These are phyloP conservation scores for Argyrosomus regius DNA, from an alignment of 2,797 vertebrate species.

Conservation along the genomic window DNA sequence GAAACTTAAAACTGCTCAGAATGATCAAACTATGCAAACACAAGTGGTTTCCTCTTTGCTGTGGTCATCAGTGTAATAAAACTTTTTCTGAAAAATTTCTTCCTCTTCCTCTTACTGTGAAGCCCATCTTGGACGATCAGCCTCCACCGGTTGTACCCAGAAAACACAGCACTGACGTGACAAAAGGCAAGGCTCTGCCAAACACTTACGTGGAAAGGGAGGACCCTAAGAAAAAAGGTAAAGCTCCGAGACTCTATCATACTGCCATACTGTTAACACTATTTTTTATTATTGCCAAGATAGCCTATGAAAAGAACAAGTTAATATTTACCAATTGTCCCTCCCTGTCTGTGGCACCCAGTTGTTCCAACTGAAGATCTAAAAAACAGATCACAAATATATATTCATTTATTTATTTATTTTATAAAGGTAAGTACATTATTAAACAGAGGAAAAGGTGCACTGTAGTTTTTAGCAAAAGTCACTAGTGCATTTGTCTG, in stretches of 20 bases:
- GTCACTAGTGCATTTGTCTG: background rate
- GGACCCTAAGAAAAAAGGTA: slow-evolving; percentile 38
- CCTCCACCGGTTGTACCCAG: slow-evolving; percentile 68
- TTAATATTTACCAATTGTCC: background rate
- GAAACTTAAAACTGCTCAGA: slow-evolving; percentile 7
- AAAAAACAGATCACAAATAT: background rate
- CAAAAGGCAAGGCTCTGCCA: slow-evolving; percentile 35
- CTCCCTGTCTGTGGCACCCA: too few relatives aligned
- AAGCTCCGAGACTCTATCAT: background rate
- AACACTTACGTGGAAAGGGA: slow-evolving; percentile 74
- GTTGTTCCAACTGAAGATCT: background rate
- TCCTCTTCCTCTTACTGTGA: slow-evolving; percentile 40
- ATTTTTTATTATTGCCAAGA: background rate
- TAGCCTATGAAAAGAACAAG: background rate
- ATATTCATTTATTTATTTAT: background rate
- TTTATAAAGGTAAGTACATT: background rate
- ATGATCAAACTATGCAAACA: background rate
- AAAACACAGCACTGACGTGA: slow-evolving; percentile 21
- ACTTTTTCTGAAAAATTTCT: background rate
- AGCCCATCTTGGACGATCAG: slow-evolving; percentile 34
- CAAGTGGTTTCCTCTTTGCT: slow-evolving; percentile 26
- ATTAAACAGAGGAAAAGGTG: background rate
- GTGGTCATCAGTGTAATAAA: background rate
- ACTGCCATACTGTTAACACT: too few relatives aligned
- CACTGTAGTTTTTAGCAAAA: background rate